Base-by-base conservation (phyloP, 2,888 invertebrate species). In the Creontiades dilutus region DNA sequence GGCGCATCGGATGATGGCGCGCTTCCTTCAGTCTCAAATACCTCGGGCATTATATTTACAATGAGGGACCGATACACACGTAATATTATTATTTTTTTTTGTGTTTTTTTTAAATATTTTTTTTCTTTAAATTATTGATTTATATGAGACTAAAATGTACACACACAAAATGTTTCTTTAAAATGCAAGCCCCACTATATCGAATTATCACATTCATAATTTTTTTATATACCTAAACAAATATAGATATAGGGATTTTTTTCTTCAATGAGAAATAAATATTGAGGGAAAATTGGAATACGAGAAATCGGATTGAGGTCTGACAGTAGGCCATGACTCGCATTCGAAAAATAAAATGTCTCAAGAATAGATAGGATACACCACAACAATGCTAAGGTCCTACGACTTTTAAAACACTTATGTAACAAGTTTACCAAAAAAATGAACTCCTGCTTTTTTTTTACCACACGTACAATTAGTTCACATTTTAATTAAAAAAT, bases 201-300 rank as follows among this genome's bases (percentile, higher is more conserved):
- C 93, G 93, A 93, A 93, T 93, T 94, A 94, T 94, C 94, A 94
- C 94, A 94, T 94, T 92, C 91, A 92, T 92, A 92, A 92, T 92
- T 92, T 92, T 92, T 92, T 92, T 91, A 92, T 23, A 68, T 68
- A 68, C 23, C 68, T 68, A 82, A 52, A 82, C 55, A 82, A 82
- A 52, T 68, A 68, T 68, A 82, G 48, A 82, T 48, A 46, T 52
- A 82, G 52, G 28, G 12, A 19, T 46, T 80, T 78, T 78, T 37
- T 78, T 86, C n/a, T 27, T 86, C 37, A 37, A 37, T 13, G 90
- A 61, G 89, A 82, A 85, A 68, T 23, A 68, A 82, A 61, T 75
- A 55, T 47, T 37, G 80, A 28, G 86, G 52, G 55, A 90, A 86
- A 85, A 28, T n/a, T 61, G 61, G 82, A 52, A 82, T 19, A 82